Conservation (phyloP, 2,113 vertebrate species). For the Tetrao urogallus region DNA sequence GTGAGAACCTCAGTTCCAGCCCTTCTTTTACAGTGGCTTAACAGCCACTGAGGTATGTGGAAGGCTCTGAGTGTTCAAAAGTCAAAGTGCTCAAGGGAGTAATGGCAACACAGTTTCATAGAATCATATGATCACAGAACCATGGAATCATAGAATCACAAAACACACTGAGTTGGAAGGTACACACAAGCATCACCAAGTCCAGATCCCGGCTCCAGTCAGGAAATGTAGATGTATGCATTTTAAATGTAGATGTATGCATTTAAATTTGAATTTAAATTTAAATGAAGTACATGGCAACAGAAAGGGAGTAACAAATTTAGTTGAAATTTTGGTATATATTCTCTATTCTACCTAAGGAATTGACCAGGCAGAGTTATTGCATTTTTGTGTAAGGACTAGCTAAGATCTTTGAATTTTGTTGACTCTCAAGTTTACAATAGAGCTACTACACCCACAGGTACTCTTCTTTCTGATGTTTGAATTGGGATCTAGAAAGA, state of each 20-base stretch:
- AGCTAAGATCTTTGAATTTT: neutral
- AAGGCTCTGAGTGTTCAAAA: neutral
- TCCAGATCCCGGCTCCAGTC: neutral
- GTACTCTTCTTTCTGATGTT: neutral
- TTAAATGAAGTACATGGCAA: neutral
- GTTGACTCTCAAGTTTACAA: neutral
- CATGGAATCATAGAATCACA: neutral
- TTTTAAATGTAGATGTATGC: neutral
- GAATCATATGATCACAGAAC: neutral
- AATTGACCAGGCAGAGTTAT: neutral
- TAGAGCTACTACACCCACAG: neutral
- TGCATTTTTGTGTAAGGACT: neutral
- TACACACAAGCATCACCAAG: neutral
- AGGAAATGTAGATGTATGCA: neutral
- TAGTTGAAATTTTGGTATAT: neutral
- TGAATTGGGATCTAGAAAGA: neutral
- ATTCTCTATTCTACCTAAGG: neutral
- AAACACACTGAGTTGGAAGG: neutral
- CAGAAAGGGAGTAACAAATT: neutral
- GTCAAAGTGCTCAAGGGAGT: fast-evolving
- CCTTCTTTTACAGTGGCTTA: neutral
- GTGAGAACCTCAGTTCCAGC: fast-evolving
- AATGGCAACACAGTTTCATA: neutral
- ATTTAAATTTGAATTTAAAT: neutral
- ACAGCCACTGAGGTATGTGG: neutral